Conservation (phyloP, 2,888 invertebrate genomes). For the Drosophila atripex region DNA sequence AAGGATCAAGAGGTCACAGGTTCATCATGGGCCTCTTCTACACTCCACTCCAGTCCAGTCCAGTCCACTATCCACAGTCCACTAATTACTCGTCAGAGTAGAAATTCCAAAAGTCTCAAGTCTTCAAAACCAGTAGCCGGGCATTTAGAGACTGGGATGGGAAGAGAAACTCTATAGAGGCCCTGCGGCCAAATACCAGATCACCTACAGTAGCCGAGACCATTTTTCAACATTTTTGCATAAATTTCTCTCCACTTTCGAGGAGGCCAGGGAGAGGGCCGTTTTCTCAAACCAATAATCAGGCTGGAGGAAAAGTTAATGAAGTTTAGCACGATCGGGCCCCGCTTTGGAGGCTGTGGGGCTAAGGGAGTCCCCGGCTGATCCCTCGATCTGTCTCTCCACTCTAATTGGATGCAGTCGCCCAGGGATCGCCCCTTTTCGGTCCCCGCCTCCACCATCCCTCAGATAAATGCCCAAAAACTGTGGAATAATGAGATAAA, state of each 20-base stretch:
- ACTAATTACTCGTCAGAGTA: background rate
- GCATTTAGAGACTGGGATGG: slow-evolving; percentile 51
- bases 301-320: slow-evolving; percentile 70
- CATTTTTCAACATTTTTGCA: slow-evolving; percentile 76
- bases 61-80: background rate
- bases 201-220: slow-evolving; percentile 68
- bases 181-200: slow-evolving; percentile 36
- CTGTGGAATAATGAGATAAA: slow-evolving; percentile 82
- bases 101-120: background rate
- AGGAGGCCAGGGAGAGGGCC: slow-evolving; percentile 46
- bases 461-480: slow-evolving; percentile 74
- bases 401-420: slow-evolving; percentile 69
- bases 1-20: background rate
- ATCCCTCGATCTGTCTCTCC: too few relatives aligned
- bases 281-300: slow-evolving; percentile 76
- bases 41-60: too few relatives aligned
- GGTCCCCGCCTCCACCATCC: slow-evolving; percentile 34
- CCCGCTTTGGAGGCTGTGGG: too few relatives aligned
- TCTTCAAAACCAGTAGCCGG: slow-evolving; percentile 63
- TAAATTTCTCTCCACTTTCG: slow-evolving; percentile 54
- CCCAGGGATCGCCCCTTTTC: slow-evolving; percentile 2
- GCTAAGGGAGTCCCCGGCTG: slow-evolving; percentile 55
- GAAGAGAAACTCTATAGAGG: slow-evolving; percentile 46
- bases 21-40: too few relatives aligned
- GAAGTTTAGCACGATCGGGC: slow-evolving; percentile 79